Conservation (phyloP, 2,113 vertebrate genomes). For the Acanthisitta chloris region DNA sequence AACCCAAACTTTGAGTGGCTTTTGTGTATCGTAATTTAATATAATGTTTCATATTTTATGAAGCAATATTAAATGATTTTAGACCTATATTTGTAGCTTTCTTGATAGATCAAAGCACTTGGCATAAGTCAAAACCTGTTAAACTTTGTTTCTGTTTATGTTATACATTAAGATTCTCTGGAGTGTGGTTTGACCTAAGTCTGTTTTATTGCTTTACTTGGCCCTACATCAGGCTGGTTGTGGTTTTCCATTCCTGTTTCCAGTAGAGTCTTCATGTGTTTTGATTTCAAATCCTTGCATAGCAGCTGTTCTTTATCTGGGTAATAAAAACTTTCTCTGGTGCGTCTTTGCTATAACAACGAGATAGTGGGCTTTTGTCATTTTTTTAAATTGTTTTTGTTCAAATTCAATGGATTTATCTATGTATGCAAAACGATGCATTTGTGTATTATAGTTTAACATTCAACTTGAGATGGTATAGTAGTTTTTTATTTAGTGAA, state of each 20-base stretch:
- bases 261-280: conserved; percentile 3
- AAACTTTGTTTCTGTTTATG: conserved; percentile 27
- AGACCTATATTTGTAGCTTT: not conserved
- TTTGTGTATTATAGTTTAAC: not conserved
- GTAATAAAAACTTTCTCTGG: not conserved
- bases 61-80: not conserved
- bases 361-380: not conserved
- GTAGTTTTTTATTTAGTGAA: not conserved
- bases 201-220: conserved; percentile 61
- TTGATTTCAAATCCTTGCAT: conserved; percentile 31
- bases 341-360: not conserved
- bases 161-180: conserved; percentile 50
- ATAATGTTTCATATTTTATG: not conserved
- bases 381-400: not conserved
- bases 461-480: not conserved
- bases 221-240: conserved; percentile 14
- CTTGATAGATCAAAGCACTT: conserved; percentile 15
- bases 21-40: not conserved
- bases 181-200: conserved; percentile 32
- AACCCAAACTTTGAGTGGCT: not conserved
- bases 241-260: conserved; percentile 48
- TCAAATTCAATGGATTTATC: not conserved
- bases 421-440: not conserved
- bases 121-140: not conserved
- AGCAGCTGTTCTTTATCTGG: not conserved